These are phyloP conservation scores for Empidonax traillii DNA, from an alignment of 2,113 vertebrate species.

Conservation along the genomic window DNA sequence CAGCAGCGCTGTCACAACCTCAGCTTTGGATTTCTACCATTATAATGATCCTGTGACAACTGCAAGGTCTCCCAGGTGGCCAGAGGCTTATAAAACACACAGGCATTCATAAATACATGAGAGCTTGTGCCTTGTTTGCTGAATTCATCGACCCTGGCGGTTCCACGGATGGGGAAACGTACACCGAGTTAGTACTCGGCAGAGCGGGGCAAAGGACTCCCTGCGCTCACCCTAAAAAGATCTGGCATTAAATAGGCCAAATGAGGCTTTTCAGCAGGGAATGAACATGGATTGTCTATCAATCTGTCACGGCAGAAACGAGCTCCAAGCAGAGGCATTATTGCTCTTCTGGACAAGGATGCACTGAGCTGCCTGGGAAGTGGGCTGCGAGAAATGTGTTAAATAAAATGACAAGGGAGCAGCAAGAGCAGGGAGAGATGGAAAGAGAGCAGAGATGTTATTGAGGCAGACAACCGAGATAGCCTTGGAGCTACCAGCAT, in stretches of 20 bases:
- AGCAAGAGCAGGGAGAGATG: background rate
- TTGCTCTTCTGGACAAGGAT: background rate
- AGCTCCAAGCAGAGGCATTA: background rate
- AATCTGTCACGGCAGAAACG: constrained; percentile 14
- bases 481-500: constrained; percentile 16
- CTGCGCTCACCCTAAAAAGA: background rate
- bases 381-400: background rate
- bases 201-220: background rate
- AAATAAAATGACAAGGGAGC: background rate
- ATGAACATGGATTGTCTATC: background rate
- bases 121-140: background rate
- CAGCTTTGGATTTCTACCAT: background rate
- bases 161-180: fast-evolving
- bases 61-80: background rate
- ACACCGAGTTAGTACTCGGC: background rate
- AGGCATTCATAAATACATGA: background rate
- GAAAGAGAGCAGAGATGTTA: constrained; percentile 44
- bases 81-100: background rate
- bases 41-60: background rate
- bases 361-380: background rate
- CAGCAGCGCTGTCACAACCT: background rate
- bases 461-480: background rate
- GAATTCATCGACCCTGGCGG: background rate
- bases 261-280: constrained; percentile 8
- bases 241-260: constrained; percentile 32